phyloP scores from a whole-genome alignment of 2,888 invertebrate species.

The Megaustenia siamemsis region DNA sequence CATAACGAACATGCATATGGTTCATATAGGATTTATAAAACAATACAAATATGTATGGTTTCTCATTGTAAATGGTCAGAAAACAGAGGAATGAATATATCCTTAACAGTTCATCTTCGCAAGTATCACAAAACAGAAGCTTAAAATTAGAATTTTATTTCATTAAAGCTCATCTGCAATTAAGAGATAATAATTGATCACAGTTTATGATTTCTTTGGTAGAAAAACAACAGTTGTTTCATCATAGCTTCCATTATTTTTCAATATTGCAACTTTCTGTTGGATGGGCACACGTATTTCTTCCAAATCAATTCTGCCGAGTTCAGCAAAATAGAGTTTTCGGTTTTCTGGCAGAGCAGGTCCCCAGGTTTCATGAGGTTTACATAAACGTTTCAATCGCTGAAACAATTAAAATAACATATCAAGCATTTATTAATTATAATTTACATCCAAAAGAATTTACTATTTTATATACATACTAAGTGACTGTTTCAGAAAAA shows the following conservation, averaged over 20 bases:
- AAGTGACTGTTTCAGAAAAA: neutral
- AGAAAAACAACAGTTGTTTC: conserved; percentile 46
- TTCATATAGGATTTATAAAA: too few species aligned
- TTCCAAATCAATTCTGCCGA: conserved; percentile 53
- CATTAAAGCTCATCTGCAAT: too few species aligned
- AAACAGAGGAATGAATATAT: too few species aligned
- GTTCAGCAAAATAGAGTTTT: conserved; percentile 64
- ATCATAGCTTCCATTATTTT: conserved; percentile 37
- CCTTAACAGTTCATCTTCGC: too few species aligned
- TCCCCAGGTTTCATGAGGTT: conserved; percentile 71
- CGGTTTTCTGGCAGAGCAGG: conserved; percentile 67
- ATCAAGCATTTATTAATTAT: neutral
- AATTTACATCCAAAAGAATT: neutral
- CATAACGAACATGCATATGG: too few species aligned
- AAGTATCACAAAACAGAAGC: too few species aligned
- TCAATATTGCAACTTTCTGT: neutral
- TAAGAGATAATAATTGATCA: too few species aligned
- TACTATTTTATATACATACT: neutral
- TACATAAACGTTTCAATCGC: conserved; percentile 65
- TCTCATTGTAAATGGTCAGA: too few species aligned
- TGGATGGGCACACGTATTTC: neutral
- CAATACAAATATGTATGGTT: too few species aligned
- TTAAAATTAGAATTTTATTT: too few species aligned
- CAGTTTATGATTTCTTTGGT: too few species aligned
- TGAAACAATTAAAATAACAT: conserved; percentile 57